A percentile compares a stretch with the other conserved stretches of the same genome.
phyloP scores from a whole-genome alignment of 2,113 vertebrate species.

The Cromileptes altivelis region DNA sequence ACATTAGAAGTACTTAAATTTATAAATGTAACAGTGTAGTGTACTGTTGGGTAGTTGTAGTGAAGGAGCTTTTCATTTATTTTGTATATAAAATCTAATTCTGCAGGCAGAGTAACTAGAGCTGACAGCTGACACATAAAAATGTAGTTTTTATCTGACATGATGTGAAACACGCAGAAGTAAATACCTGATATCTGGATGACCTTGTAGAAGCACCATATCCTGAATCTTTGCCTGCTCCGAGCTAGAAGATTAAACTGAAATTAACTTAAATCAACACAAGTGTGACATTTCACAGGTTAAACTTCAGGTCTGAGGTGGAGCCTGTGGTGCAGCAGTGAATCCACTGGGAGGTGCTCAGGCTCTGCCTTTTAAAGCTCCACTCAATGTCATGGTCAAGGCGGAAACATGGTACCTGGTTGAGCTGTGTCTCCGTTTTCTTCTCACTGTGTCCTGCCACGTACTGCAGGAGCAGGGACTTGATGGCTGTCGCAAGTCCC shows the following conservation, averaged over 20 bases:
- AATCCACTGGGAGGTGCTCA: constrained; percentile 65
- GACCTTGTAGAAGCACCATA: constrained; percentile 49
- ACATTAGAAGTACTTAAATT: neutral
- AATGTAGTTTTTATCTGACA: neutral
- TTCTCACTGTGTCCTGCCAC: constrained; percentile 82
- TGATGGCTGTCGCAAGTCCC: constrained; percentile 86
- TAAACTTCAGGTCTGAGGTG: neutral
- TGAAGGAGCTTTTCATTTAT: neutral
- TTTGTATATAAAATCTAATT: neutral
- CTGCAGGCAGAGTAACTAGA: neutral
- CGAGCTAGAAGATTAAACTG: constrained; percentile 60
- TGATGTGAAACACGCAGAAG: neutral
- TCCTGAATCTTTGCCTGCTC: constrained; percentile 60
- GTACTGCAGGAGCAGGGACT: constrained; percentile 82
- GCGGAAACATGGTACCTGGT: constrained; percentile 85
- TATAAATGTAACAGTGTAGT: neutral
- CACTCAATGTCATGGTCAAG: neutral
- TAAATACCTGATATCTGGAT: constrained; percentile 76
- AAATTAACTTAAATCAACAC: constrained; percentile 7
- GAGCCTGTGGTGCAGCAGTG: constrained; percentile 36
- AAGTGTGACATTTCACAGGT: neutral
- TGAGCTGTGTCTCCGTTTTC: constrained; percentile 88
- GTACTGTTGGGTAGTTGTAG: neutral
- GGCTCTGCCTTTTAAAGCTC: neutral
- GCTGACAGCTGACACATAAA: neutral